Base-by-base conservation (phyloP, 1,140 invertebrate genomes). In the Drosophila trapezifrons region DNA sequence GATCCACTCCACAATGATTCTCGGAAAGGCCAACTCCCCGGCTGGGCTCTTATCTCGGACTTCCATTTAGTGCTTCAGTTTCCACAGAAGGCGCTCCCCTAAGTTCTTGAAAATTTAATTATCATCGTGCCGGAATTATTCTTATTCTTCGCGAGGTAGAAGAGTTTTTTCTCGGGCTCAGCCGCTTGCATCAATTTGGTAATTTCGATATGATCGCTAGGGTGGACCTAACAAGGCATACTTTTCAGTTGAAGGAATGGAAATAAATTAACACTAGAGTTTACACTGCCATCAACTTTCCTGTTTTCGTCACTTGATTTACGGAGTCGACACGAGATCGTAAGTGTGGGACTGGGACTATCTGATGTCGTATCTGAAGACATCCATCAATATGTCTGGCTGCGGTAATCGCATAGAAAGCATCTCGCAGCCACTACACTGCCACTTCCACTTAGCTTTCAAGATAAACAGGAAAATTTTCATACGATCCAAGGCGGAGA, bases 71-170 rank as follows among this genome's bases (percentile, higher is more conserved):
- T 77, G 62, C 51, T 70, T 56, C 47, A 64, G 58, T 76, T 89
- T 87, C 76, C 57, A 22, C 63, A 37, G 79, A 87, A 87, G 76
- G 58, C 76, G 59, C 63, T 54, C 59, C 67, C 65, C 43, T 58
- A 40, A 75, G 55, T 74, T 60, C 70, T 70, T 29, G 56, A 83
- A 86, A 79, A 79, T 83, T 66, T 86, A 86, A 86, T 86, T 86
- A 86, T 87, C 70, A 82, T 86, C 76, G 65, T 82, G 65, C 70
- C 62, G 58, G 75, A 78, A 78, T 76, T 59, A 79, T 52, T 59
- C 20, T 20, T 66, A 56, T 38, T 38, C 29, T 9, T 38, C 27
- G 37, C 37, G 55, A 63, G 25, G 60, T 63, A 42, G 54, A 42
- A n/a, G 18, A 40, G 35, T 37, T 20, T 52, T 27, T 43, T 43